A percentile compares a stretch with the other conserved stretches of the same genome.
Conservation (phyloP, 2,888 invertebrate genomes). For the Rhogogaster chlorosoma region DNA sequence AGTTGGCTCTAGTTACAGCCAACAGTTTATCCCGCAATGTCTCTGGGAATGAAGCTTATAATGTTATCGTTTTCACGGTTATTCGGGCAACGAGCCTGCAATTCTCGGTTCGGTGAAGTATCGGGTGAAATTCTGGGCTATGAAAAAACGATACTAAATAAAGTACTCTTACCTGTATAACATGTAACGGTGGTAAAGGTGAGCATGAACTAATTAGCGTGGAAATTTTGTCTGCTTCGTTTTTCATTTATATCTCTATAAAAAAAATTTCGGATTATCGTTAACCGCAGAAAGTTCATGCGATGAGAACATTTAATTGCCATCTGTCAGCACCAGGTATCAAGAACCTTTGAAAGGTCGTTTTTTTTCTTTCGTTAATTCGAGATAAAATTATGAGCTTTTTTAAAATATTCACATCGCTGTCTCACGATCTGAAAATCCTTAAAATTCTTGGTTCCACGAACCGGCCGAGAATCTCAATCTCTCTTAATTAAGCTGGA, state of each 20-base stretch:
- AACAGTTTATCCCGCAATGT: slow-evolving; percentile 30
- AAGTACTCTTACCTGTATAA: background rate
- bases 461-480: background rate
- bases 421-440: background rate
- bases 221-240: background rate
- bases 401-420: background rate
- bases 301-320: background rate
- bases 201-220: background rate
- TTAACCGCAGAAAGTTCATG: background rate
- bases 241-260: background rate
- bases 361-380: background rate
- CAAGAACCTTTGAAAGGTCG: background rate
- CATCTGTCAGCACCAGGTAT: background rate
- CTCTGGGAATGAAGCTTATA: slow-evolving; percentile 37
- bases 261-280: background rate
- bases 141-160: background rate
- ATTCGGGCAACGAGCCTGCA: slow-evolving; percentile 13
- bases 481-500: background rate
- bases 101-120: slow-evolving; percentile 17
- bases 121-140: background rate
- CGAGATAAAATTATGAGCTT: background rate
- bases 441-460: background rate
- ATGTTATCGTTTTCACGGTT: slow-evolving; percentile 38
- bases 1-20: background rate
- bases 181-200: background rate